These are phyloP conservation scores for Lysandra bellargus DNA, from an alignment of 2,888 invertebrate species.

Conservation along the genomic window DNA sequence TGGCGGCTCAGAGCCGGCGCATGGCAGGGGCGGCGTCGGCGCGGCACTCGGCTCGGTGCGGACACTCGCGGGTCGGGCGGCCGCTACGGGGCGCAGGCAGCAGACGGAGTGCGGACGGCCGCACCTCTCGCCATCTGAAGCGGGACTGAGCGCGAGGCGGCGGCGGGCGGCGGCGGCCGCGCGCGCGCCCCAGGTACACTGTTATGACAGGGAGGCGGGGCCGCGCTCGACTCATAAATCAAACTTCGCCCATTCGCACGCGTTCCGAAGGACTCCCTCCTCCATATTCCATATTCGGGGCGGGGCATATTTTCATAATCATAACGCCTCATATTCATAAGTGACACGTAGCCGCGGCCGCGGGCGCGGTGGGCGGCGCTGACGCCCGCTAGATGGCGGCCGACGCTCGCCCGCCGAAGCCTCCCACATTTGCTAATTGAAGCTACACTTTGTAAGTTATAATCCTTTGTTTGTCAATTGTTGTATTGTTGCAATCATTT, in stretches of 20 bases:
- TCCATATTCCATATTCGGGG: constrained; percentile 82
- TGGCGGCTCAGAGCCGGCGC: constrained; percentile 69
- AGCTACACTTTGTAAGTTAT: constrained; percentile 65
- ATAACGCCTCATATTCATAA: constrained; percentile 82
- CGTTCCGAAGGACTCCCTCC: constrained; percentile 82
- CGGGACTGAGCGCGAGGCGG: constrained; percentile 77
- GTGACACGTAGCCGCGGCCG: constrained; percentile 67
- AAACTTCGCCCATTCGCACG: constrained; percentile 84
- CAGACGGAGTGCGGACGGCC: constrained; percentile 58
- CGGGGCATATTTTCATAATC: constrained; percentile 81
- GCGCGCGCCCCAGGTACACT: constrained; percentile 83
- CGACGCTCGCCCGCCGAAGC: constrained; percentile 68
- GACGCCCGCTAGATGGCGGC: constrained; percentile 77
- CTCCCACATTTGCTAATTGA: constrained; percentile 76
- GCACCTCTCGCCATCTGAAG: constrained; percentile 79
- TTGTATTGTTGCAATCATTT: constrained; percentile 45
- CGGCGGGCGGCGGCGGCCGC: constrained; percentile 68
- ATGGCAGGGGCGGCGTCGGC: constrained; percentile 62
- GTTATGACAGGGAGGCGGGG: constrained; percentile 86
- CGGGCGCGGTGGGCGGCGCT: constrained; percentile 65
- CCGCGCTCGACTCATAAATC: constrained; percentile 84
- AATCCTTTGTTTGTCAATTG: constrained; percentile 66
- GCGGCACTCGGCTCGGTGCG: constrained; percentile 43
- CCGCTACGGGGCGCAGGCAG: constrained; percentile 43
- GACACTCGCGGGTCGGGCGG: constrained; percentile 53